phyloP scores from a whole-genome alignment of 2,797 vertebrate species.

The Bryconaethiops microstoma region DNA sequence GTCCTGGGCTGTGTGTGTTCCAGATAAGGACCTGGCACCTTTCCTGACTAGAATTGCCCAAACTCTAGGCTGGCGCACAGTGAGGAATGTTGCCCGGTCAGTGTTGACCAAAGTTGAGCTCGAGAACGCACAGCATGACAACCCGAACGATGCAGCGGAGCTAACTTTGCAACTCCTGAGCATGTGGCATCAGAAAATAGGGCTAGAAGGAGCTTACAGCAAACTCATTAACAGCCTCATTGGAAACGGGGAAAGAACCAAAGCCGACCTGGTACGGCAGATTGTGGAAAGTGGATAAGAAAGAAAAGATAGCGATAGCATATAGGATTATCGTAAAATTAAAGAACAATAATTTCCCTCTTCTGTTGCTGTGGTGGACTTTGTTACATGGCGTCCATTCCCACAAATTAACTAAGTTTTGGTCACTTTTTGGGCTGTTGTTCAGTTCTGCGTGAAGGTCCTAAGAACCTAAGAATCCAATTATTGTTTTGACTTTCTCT shows the following conservation, averaged over 20 bases:
- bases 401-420: too few species aligned
- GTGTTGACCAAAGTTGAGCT: rapidly evolving
- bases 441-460: too few species aligned
- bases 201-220: background rate
- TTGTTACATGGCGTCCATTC: too few species aligned
- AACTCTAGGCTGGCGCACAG: slow-evolving; percentile 46
- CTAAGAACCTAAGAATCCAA: too few species aligned
- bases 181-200: slow-evolving; percentile 46
- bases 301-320: background rate
- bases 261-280: background rate
- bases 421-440: too few species aligned
- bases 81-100: slow-evolving; percentile 52
- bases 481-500: too few species aligned
- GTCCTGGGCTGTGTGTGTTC: background rate
- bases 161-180: slow-evolving; percentile 34
- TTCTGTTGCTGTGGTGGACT: rapidly evolving
- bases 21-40: background rate
- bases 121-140: rapidly evolving
- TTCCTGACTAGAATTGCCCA: slow-evolving; percentile 48
- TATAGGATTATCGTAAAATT: background rate
- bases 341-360: too few species aligned
- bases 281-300: slow-evolving; percentile 17
- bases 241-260: rapidly evolving
- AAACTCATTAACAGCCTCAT: slow-evolving; percentile 26
- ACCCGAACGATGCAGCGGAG: background rate